Evolutionary conservation across 2,113 vertebrate species (phyloP).

Genomic region (Chaenocephalus aceratus): DNA sequence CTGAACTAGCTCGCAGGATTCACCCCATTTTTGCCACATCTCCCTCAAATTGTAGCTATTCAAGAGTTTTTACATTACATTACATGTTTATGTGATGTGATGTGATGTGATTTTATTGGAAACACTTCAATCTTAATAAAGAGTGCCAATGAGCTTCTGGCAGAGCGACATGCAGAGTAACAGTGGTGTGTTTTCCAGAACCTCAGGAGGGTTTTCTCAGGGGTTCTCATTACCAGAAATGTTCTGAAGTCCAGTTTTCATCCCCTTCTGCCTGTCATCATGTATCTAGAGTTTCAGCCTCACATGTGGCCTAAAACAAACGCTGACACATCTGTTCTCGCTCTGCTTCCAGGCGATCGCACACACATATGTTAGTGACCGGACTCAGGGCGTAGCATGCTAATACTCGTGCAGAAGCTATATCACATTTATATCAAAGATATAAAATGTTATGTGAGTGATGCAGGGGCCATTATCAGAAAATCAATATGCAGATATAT

Average conservation of each 20-base stretch:
- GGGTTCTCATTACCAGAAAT: constrained; percentile 59
- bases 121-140: constrained; percentile 12
- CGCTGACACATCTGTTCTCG: neutral
- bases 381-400: constrained; percentile 9
- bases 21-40: neutral
- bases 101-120: constrained; percentile 16
- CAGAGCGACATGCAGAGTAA: neutral
- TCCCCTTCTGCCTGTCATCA: constrained; percentile 42
- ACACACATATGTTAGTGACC: constrained; percentile 32
- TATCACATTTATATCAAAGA: neutral
- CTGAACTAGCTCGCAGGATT: too few relatives aligned
- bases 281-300: constrained; percentile 23
- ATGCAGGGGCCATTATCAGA: neutral
- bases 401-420: neutral
- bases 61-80: neutral
- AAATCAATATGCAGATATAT: neutral
- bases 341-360: constrained; percentile 7
- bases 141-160: neutral
- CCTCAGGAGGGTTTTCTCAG: constrained; percentile 41
- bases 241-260: constrained; percentile 46
- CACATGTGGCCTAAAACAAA: constrained; percentile 40
- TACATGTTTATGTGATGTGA: neutral
- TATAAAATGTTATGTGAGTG: neutral
- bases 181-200: constrained; percentile 10
- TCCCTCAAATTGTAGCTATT: constrained; percentile 25